These are phyloP conservation scores for Amitus sp. DNA, from an alignment of 2,888 invertebrate species.

Conservation along the genomic window DNA sequence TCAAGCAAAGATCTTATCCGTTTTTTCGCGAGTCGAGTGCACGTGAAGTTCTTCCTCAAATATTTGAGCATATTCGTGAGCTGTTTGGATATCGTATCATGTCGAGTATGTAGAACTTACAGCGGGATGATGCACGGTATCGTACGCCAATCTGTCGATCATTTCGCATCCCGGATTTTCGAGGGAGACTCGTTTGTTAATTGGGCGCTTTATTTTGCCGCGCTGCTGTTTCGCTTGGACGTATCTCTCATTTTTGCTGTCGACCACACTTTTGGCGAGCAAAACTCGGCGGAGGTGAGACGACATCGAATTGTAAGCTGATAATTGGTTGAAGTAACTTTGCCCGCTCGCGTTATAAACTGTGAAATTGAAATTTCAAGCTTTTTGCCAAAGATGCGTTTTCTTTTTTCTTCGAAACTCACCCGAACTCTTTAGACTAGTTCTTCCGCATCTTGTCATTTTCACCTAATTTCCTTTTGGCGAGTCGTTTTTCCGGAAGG, in stretches of 20 bases:
- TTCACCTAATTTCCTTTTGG: conserved; percentile 8
- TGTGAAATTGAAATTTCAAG: conserved; percentile 20
- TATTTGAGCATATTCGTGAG: too few relatives aligned
- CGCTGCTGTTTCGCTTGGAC: conserved; percentile 27
- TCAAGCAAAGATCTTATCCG: too few relatives aligned
- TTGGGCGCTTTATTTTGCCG: conserved; percentile 25
- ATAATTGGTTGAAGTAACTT: conserved; percentile 54
- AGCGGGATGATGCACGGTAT: conserved; percentile 55
- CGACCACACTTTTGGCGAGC: conserved; percentile 55
- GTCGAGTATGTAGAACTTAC: conserved; percentile 42
- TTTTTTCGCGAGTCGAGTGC: too few relatives aligned
- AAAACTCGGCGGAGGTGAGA: conserved; percentile 57
- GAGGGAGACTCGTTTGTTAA: conserved; percentile 24
- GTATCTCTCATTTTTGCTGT: conserved; percentile 54
- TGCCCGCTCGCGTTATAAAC: conserved; percentile 60
- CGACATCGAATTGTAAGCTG: conserved; percentile 58
- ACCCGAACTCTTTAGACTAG: conserved; percentile 50
- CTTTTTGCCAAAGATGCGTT: not conserved
- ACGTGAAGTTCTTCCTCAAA: too few relatives aligned
- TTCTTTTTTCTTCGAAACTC: conserved; percentile 7
- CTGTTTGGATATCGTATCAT: too few relatives aligned
- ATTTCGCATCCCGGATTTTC: conserved; percentile 44
- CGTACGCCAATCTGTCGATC: conserved; percentile 56
- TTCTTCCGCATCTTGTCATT: conserved; percentile 47
- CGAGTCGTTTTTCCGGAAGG: too few relatives aligned